These are phyloP conservation scores for Branchellion lobata DNA, from an alignment of 2,888 invertebrate genomes.

Conservation along the genomic window DNA sequence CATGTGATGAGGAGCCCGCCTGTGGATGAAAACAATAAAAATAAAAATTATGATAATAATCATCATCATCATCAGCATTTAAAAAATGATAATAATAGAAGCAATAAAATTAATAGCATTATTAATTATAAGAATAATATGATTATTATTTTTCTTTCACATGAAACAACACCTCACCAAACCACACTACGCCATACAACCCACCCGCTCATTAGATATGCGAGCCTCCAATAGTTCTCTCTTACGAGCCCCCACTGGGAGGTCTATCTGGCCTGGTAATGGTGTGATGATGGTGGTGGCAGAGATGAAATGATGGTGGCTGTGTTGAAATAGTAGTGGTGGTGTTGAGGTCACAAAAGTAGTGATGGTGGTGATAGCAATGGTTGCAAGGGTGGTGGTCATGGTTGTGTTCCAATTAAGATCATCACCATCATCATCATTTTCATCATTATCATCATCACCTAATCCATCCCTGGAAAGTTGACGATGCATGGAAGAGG, in stretches of 20 bases:
- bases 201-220: constrained; percentile 43
- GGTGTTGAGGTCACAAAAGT: neutral
- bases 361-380: neutral
- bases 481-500: neutral
- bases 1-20: neutral
- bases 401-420: too few species aligned
- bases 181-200: too few species aligned
- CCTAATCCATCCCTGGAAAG: constrained; percentile 1
- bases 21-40: neutral
- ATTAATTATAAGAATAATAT: neutral
- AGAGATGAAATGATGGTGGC: neutral
- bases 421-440: too few species aligned
- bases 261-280: constrained; percentile 27
- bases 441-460: too few species aligned
- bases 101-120: neutral
- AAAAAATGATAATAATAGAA: neutral
- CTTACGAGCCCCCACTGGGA: constrained; percentile 84
- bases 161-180: neutral
- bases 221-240: constrained; percentile 97
- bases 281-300: neutral
- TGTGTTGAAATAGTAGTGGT: neutral
- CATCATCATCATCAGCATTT: neutral
- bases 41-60: constrained; percentile 69
- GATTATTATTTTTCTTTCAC: neutral
- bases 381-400: neutral